phyloP scores from a whole-genome alignment of 2,888 invertebrate species.

The Galerucella nymphaeae region DNA sequence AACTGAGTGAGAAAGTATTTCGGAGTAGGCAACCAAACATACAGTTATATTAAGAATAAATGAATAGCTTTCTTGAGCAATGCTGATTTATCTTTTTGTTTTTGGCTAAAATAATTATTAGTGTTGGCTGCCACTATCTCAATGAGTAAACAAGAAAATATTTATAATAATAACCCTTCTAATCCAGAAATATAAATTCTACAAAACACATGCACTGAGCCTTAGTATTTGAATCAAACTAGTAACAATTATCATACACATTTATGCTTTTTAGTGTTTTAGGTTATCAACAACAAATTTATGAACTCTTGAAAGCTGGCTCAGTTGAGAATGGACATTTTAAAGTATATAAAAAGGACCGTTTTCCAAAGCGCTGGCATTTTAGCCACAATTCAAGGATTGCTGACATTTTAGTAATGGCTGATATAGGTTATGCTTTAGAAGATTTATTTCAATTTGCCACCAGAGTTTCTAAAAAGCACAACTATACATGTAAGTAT shows the following conservation, averaged over 20 bases:
- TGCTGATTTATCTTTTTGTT: too few species aligned
- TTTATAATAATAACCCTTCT: too few species aligned
- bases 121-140: too few species aligned
- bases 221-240: too few species aligned
- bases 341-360: constrained; percentile 70
- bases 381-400: constrained; percentile 71
- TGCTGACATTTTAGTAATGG: constrained; percentile 72
- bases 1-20: neutral
- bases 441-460: constrained; percentile 66
- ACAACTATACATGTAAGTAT: constrained; percentile 65
- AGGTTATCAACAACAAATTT: constrained; percentile 67
- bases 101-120: too few species aligned
- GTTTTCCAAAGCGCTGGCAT: constrained; percentile 72
- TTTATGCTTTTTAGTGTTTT: constrained; percentile 39
- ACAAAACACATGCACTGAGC: too few species aligned
- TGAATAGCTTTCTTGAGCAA: too few species aligned
- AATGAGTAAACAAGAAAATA: too few species aligned
- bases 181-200: too few species aligned
- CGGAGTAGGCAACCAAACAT: too few species aligned
- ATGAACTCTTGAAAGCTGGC: constrained; percentile 64
- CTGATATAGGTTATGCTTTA: constrained; percentile 72
- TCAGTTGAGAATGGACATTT: constrained; percentile 65
- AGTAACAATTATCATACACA: neutral
- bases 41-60: too few species aligned
- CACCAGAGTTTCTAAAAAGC: constrained; percentile 62